Evolutionary conservation across 2,888 invertebrate genomes (phyloP), one percentile per base, ranked within the genome.

Genomic region (Icerya purchasi): DNA sequence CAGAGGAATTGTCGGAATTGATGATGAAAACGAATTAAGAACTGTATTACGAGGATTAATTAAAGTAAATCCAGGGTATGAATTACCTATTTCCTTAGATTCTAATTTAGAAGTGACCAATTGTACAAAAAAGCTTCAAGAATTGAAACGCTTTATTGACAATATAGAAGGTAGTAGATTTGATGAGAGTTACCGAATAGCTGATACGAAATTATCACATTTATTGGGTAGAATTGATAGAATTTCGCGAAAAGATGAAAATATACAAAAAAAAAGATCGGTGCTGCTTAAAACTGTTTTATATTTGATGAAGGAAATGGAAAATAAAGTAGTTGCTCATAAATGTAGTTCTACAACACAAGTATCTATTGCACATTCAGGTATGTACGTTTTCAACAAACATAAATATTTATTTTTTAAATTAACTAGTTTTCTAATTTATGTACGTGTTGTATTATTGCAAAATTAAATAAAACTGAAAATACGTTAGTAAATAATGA

Each of bases 261-360:
- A 36, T 20, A 54, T 62, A 50, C 51, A 51, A 18, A 63, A 59
- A 57, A 53, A 60, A 2, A 56, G 63, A 53, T 63, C 63, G 10
- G 49, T 57, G 36, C 59, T 63, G n/a, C 53, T 63, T 22, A 63
- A 63, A 62, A 62, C 60, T 18, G 57, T 63, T 54, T 58, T 63
- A 22, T 58, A 61, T 20, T 50, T 63, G 50, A 63, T 63, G 63
- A 62, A 54, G 8, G 60, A 61, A 63, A 61, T 62, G 62, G 62
- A 62, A 53, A 36, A 50, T 21, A 61, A 56, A 56, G 53, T 52
- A 22, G 14, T 8, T 36, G 36, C 36, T 36, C 14, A 36, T 52
- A 22, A 49, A 54, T 57, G 57, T 23, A n/a, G 36, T 20, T 20
- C 19, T 0, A 3, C 60, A 57, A 57, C 57, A 57, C 56, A 50